Conservation (phyloP, 2,797 vertebrate species). For the Poeciliopsis presidionis region DNA sequence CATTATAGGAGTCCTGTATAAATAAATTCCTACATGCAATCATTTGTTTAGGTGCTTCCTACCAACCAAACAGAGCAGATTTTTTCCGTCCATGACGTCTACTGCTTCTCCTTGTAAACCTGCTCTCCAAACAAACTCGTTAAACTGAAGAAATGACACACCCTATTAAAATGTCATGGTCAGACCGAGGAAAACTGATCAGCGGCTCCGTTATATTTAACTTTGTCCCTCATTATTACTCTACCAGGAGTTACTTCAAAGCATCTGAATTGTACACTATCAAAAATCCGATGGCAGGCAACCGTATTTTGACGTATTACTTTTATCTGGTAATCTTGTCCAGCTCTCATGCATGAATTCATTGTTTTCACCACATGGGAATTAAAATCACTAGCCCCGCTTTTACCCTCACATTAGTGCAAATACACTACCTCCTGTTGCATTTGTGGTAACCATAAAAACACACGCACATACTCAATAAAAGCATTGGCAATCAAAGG, state of each 20-base stretch:
- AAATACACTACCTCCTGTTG: slow-evolving; percentile 12
- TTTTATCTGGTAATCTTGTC: slow-evolving; percentile 3
- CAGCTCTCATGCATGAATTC: neutral
- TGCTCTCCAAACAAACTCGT: slow-evolving; percentile 12
- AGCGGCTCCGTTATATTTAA: slow-evolving; percentile 11
- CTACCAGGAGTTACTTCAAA: neutral
- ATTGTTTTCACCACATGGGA: slow-evolving; percentile 29
- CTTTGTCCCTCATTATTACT: neutral
- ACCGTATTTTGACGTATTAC: neutral
- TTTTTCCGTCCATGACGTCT: slow-evolving; percentile 15
- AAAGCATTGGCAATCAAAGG: slow-evolving; percentile 41
- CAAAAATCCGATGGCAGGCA: slow-evolving; percentile 6
- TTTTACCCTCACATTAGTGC: neutral
- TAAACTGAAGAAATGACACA: slow-evolving; percentile 18
- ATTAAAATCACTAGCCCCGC: slow-evolving; percentile 14
- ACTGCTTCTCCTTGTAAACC: slow-evolving; percentile 16
- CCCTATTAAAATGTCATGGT: neutral
- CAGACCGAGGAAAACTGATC: slow-evolving; percentile 8
- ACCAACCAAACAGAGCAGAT: slow-evolving; percentile 17
- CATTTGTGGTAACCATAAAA: slow-evolving; percentile 21
- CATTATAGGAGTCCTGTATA: slow-evolving; percentile 9
- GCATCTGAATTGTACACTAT: neutral
- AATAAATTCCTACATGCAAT: slow-evolving; percentile 18
- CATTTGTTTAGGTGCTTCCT: slow-evolving; percentile 6
- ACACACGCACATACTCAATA: slow-evolving; percentile 36